Evolutionary conservation across 2,113 vertebrate species (phyloP).

Genomic region (Oncorhynchus masou): DNA sequence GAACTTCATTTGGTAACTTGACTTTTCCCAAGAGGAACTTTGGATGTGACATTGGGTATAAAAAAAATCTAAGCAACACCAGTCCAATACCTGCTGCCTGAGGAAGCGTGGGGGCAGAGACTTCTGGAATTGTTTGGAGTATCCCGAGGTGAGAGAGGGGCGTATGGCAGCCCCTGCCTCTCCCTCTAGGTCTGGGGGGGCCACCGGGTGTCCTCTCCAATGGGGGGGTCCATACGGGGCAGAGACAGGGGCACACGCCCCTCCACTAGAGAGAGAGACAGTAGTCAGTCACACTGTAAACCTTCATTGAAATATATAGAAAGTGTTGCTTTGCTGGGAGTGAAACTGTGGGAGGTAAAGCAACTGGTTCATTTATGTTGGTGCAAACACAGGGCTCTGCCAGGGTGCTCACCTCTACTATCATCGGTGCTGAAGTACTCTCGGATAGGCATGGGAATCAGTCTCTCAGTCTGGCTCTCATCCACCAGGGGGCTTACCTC

Average conservation of each 20-base stretch:
- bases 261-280: conserved; percentile 55
- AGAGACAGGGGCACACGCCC: conserved; percentile 62
- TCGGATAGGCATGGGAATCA: conserved; percentile 70
- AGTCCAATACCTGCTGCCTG: conserved; percentile 85
- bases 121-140: conserved; percentile 98
- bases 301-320: neutral
- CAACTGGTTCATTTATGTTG: no score
- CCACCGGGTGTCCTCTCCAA: conserved; percentile 62
- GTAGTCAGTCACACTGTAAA: neutral
- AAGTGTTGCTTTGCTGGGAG: no score
- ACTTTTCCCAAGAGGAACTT: no score
- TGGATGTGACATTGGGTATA: no score
- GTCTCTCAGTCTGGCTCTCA: conserved; percentile 72
- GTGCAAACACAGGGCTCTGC: no score
- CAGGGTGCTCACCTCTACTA: conserved; percentile 59
- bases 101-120: conserved; percentile 96
- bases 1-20: no score
- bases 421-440: conserved; percentile 72
- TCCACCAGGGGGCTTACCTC: conserved; percentile 57
- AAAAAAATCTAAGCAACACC: no score
- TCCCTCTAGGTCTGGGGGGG: conserved; percentile 79
- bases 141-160: conserved; percentile 88
- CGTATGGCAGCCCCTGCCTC: conserved; percentile 86
- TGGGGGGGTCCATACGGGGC: conserved; percentile 63
- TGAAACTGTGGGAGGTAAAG: neutral